phyloP scores from a whole-genome alignment of 92 coral and sea anemone species.

The Phenganax subtilis region DNA sequence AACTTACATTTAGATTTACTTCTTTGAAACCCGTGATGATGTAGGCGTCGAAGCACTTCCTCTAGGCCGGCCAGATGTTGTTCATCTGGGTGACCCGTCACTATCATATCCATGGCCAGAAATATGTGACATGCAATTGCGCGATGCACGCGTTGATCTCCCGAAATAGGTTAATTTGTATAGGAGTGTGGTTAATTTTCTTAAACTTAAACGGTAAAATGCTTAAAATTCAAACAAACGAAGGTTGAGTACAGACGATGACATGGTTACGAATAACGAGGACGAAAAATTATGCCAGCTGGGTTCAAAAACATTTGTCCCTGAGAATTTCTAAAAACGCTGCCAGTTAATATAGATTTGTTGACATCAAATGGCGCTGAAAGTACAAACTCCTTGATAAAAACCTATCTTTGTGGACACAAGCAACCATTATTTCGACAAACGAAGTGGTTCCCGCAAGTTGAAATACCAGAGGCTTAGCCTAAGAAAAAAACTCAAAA shows the following conservation, averaged over 20 bases:
- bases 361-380: neutral
- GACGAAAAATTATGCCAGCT: neutral
- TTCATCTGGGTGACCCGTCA: too few species aligned
- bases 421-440: neutral
- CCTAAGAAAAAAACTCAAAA: neutral
- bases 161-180: neutral
- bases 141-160: slow-evolving; percentile 15
- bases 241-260: neutral
- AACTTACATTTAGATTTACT: too few species aligned
- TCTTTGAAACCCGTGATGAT: too few species aligned
- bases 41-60: too few species aligned
- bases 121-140: slow-evolving; percentile 16
- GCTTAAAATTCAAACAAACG: slow-evolving; percentile 10
- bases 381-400: slow-evolving; percentile 2
- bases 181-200: slow-evolving; percentile 15
- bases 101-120: slow-evolving; percentile 4
- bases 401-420: neutral
- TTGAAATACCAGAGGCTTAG: neutral
- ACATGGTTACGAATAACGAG: slow-evolving; percentile 14
- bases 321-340: slow-evolving; percentile 2
- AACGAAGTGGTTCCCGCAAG: slow-evolving; percentile 15
- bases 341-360: neutral
- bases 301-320: slow-evolving; percentile 2
- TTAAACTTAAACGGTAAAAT: neutral
- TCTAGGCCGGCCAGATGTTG: too few species aligned